phyloP scores from a whole-genome alignment of 2,888 invertebrate species.

The Scaptomyza polygonia region DNA sequence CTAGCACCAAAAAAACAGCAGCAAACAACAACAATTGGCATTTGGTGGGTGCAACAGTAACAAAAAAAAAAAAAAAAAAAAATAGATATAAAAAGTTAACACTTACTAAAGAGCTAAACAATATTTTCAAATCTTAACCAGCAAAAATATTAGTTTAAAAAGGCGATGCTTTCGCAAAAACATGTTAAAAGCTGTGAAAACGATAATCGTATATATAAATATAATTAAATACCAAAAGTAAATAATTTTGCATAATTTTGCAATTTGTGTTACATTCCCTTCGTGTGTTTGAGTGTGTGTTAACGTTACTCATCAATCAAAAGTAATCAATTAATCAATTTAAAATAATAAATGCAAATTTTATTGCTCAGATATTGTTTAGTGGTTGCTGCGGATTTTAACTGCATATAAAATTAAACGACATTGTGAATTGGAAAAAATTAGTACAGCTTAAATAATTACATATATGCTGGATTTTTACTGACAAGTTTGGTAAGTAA shows the following conservation, averaged over 20 bases:
- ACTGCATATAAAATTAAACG: slow-evolving; percentile 43
- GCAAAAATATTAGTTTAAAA: slow-evolving; percentile 5
- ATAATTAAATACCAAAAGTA: slow-evolving; percentile 11
- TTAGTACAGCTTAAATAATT: slow-evolving; percentile 29
- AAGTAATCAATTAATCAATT: slow-evolving; percentile 57
- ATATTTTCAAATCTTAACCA: slow-evolving; percentile 10
- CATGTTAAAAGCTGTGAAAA: slow-evolving; percentile 60
- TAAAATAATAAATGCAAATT: slow-evolving; percentile 54
- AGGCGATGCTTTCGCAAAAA: slow-evolving; percentile 36
- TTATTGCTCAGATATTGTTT: slow-evolving; percentile 43
- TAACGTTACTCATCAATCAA: slow-evolving; percentile 47
- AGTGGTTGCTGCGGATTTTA: slow-evolving; percentile 29
- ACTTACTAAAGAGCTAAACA: slow-evolving; percentile 19
- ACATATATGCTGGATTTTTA: slow-evolving; percentile 67
- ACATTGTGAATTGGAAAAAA: too few relatives aligned
- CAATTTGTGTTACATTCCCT: slow-evolving; percentile 5
- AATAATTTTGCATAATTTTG: slow-evolving; percentile 21
- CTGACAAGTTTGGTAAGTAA: slow-evolving; percentile 78
- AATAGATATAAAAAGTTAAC: slow-evolving; percentile 10
- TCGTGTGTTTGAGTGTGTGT: slow-evolving; percentile 16
- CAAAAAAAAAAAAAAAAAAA: slow-evolving; percentile 18
- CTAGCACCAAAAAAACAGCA: slow-evolving; percentile 23
- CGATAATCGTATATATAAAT: slow-evolving; percentile 36
- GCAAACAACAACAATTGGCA: slow-evolving; percentile 25
- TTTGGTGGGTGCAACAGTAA: slow-evolving; percentile 42